Evolutionary conservation across 2,888 invertebrate genomes (phyloP).

Genomic region (Biston betularia): DNA sequence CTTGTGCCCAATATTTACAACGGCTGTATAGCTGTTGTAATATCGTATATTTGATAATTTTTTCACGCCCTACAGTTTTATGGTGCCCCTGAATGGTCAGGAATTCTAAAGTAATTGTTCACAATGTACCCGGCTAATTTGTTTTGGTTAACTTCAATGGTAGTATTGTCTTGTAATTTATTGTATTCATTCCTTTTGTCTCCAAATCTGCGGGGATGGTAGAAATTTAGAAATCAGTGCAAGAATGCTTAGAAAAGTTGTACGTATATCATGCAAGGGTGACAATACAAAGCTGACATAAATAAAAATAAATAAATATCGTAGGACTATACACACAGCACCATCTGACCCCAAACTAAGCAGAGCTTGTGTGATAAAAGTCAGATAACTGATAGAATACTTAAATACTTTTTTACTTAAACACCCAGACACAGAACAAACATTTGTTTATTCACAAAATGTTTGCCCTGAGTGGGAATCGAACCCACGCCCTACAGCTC

Average conservation of each 20-base stretch:
- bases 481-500: too few relatives aligned
- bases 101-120: slow-evolving; percentile 54
- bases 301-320: too few relatives aligned
- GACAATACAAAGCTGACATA: too few relatives aligned
- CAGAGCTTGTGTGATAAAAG: too few relatives aligned
- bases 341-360: too few relatives aligned
- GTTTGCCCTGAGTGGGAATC: too few relatives aligned
- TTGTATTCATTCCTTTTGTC: slow-evolving; percentile 66
- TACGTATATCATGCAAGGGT: not conserved
- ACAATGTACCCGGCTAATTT: slow-evolving; percentile 71
- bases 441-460: too few relatives aligned
- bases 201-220: slow-evolving; percentile 43
- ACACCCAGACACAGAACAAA: too few relatives aligned
- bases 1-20: slow-evolving; percentile 69
- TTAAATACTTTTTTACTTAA: too few relatives aligned
- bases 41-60: slow-evolving; percentile 63
- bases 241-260: slow-evolving; percentile 13
- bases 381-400: too few relatives aligned
- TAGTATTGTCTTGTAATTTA: slow-evolving; percentile 68
- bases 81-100: slow-evolving; percentile 77
- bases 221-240: slow-evolving; percentile 35
- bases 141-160: slow-evolving; percentile 81
- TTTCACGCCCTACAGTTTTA: slow-evolving; percentile 60
- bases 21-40: slow-evolving; percentile 44
- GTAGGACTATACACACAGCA: too few relatives aligned